Conservation (phyloP, 2,113 vertebrate genomes). For the Tichodroma muraria region DNA sequence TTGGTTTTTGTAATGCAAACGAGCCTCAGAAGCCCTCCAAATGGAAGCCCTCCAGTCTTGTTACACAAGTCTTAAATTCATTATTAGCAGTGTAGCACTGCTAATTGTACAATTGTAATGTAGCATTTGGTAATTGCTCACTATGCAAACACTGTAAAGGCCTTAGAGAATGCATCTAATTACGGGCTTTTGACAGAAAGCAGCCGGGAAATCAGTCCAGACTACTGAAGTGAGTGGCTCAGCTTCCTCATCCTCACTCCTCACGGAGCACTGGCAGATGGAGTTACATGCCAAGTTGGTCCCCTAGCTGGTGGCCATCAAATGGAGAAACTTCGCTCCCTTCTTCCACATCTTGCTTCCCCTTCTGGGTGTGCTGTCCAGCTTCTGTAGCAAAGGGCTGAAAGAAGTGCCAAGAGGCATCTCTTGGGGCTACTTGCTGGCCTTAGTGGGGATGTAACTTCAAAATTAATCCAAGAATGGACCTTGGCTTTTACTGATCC, state of each 20-base stretch:
- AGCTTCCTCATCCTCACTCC: background rate
- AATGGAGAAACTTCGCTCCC: background rate
- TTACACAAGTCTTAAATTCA: background rate
- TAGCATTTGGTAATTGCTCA: background rate
- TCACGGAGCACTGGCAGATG: background rate
- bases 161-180: background rate
- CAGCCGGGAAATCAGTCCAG: background rate
- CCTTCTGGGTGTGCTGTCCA: background rate
- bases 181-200: background rate
- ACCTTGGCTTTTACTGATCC: background rate
- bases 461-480: background rate
- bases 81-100: background rate
- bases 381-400: background rate
- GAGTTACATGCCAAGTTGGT: background rate
- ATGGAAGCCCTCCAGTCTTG: background rate
- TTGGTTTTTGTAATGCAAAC: background rate
- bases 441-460: background rate
- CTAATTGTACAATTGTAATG: slow-evolving; percentile 9
- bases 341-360: background rate
- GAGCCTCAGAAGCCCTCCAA: background rate
- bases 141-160: background rate
- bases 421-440: background rate
- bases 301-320: accelerated
- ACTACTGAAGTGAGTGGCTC: background rate
- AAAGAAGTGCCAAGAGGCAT: background rate